Conservation (phyloP, 2,888 invertebrate species). For the Cetonia aurata region DNA sequence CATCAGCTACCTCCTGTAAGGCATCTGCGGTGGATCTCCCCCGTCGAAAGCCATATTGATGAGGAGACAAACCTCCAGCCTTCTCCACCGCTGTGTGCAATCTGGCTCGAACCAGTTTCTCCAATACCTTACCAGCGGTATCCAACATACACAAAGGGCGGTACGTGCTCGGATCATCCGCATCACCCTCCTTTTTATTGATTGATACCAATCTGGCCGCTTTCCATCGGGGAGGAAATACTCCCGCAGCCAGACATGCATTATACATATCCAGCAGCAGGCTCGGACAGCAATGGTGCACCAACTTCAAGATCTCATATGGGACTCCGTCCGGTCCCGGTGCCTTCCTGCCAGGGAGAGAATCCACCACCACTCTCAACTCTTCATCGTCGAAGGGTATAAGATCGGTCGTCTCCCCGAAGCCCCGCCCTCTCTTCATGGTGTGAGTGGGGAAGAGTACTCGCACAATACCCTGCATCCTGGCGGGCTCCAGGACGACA, state of each 20-base stretch:
- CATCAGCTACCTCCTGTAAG: background rate
- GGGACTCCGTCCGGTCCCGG: constrained; percentile 26
- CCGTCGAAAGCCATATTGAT: too few species aligned
- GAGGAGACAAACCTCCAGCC: background rate
- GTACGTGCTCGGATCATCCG: too few species aligned
- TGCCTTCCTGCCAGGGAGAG: constrained; percentile 13
- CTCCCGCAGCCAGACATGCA: constrained; percentile 14
- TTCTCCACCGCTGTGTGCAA: background rate
- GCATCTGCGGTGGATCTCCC: too few species aligned
- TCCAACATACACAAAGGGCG: too few species aligned
- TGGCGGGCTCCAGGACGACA: too few species aligned
- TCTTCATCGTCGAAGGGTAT: too few species aligned
- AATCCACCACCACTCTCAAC: background rate
- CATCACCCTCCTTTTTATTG: constrained; percentile 11
- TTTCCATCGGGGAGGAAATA: constrained; percentile 38
- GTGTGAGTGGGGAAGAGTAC: too few species aligned
- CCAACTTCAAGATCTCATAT: constrained; percentile 5
- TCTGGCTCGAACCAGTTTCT: constrained; percentile 1
- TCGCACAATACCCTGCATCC: too few species aligned
- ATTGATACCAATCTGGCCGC: background rate
- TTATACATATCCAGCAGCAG: constrained; percentile 12
- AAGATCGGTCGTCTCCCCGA: too few species aligned
- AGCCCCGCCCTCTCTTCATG: too few species aligned
- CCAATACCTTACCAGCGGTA: too few species aligned
- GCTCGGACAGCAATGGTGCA: background rate